phyloP scores from a whole-genome alignment of 2,797 vertebrate species.

The Borostomias antarcticus region DNA sequence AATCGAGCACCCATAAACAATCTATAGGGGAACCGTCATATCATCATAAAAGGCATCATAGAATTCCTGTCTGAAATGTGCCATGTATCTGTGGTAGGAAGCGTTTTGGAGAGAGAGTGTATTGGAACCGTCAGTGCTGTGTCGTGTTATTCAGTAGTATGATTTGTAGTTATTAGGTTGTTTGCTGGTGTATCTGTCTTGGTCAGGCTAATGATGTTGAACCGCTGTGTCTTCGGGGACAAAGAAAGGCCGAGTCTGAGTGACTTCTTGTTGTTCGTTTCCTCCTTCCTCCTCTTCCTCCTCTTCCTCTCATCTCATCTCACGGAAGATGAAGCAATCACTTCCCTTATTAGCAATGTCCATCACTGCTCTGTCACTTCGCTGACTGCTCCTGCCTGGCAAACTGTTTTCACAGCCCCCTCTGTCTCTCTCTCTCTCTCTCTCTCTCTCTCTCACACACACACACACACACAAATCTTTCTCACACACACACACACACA shows the following conservation, averaged over 20 bases:
- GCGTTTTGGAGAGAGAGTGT: neutral
- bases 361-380: conserved; percentile 64
- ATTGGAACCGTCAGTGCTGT: neutral
- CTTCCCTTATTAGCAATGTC: conserved; percentile 73
- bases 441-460: conserved; percentile 44
- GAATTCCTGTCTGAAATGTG: neutral
- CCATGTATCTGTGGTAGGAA: conserved; percentile 1
- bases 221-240: conserved; percentile 47
- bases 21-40: too few relatives aligned
- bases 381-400: conserved; percentile 56
- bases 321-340: conserved; percentile 22
- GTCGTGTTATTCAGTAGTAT: neutral
- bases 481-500: conserved; percentile 3
- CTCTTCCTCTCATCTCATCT: conserved; percentile 1
- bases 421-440: conserved; percentile 27
- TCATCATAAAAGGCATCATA: too few relatives aligned
- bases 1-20: too few relatives aligned
- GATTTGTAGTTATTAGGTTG: conserved; percentile 36
- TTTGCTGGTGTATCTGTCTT: conserved; percentile 22
- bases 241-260: conserved; percentile 65
- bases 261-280: conserved; percentile 38
- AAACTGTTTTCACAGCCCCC: conserved; percentile 29
- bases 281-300: conserved; percentile 12
- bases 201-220: conserved; percentile 56
- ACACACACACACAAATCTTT: neutral